Evolutionary conservation across 2,113 vertebrate genomes (phyloP).

Genomic region (Catharus bicknelli): DNA sequence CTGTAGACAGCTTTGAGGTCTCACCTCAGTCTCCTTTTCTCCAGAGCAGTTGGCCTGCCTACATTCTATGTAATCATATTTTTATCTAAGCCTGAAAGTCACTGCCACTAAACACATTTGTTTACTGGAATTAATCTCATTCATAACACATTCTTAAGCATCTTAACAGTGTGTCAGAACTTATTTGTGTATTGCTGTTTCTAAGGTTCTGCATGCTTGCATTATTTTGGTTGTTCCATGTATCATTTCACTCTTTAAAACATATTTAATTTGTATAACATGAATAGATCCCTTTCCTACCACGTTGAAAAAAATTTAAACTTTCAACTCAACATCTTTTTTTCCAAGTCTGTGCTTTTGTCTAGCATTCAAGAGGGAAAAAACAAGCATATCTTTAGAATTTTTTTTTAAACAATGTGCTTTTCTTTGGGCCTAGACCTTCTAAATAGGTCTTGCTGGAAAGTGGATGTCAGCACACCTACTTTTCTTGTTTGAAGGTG

Average conservation of each 20-base stretch:
- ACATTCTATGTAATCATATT: background rate
- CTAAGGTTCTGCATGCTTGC: background rate
- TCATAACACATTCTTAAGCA: background rate
- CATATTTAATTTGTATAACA: background rate
- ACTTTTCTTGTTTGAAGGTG: background rate
- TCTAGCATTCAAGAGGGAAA: background rate
- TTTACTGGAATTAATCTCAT: background rate
- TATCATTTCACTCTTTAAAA: background rate
- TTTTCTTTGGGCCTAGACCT: background rate
- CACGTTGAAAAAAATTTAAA: background rate
- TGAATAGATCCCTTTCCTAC: background rate
- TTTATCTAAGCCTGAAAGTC: background rate
- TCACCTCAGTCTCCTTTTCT: background rate
- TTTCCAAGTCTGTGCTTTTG: background rate
- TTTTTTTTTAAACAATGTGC: background rate
- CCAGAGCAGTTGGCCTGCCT: background rate
- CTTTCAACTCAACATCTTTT: background rate
- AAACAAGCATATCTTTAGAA: background rate
- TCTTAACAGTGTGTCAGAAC: background rate
- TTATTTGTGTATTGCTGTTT: background rate
- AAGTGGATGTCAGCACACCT: background rate
- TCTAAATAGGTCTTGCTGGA: background rate
- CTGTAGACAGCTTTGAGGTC: background rate
- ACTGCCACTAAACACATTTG: background rate
- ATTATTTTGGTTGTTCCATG: background rate